Conservation (phyloP, 2,113 vertebrate genomes). For the Setophaga coronata region DNA sequence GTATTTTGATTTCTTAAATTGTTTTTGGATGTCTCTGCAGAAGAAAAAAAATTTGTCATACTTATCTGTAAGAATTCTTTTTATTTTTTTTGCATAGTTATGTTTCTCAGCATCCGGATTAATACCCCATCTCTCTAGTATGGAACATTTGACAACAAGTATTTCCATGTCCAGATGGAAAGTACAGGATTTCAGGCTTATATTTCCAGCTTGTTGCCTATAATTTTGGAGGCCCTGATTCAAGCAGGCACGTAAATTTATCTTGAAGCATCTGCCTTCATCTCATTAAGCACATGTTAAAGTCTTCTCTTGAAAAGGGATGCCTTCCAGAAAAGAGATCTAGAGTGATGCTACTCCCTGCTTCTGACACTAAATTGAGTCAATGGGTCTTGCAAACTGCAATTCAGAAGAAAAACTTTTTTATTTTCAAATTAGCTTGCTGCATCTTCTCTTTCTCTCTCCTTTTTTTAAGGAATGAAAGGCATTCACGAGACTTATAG, state of each 20-base stretch:
- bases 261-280: conserved; percentile 13
- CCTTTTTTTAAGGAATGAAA: background rate
- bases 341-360: background rate
- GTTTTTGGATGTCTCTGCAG: background rate
- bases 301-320: background rate
- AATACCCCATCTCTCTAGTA: background rate
- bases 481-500: background rate
- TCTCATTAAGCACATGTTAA: conserved; percentile 23
- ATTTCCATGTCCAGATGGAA: background rate
- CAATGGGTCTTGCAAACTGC: background rate
- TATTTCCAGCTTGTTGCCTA: background rate
- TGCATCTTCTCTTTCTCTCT: background rate
- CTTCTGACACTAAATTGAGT: background rate
- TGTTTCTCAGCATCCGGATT: background rate
- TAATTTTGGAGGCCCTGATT: background rate
- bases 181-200: background rate
- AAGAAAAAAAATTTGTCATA: background rate
- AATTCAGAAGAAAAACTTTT: background rate
- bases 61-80: background rate
- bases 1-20: background rate
- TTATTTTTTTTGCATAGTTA: background rate
- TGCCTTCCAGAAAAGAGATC: background rate
- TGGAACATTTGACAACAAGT: background rate
- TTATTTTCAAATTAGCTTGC: background rate
- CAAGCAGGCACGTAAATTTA: background rate